phyloP scores from a whole-genome alignment of 2,797 vertebrate genomes.

The Tragelaphus oryx region DNA sequence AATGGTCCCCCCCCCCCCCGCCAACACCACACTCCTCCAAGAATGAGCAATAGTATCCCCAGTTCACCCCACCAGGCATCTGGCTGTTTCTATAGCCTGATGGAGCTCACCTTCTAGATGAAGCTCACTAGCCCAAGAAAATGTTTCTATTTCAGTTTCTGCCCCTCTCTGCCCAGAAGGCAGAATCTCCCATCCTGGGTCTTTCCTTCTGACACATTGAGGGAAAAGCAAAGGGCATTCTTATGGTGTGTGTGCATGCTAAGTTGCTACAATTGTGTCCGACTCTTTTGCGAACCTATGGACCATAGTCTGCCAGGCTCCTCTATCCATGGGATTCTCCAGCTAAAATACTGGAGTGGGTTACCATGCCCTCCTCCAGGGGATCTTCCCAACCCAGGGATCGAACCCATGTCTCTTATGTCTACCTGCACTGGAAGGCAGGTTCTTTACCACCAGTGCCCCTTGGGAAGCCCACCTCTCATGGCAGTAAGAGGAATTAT shows the following conservation, averaged over 20 bases:
- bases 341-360: background rate
- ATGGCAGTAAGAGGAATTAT: background rate
- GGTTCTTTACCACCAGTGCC: background rate
- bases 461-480: background rate
- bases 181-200: background rate
- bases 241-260: background rate
- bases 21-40: background rate
- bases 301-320: background rate
- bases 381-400: background rate
- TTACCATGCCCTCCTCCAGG: background rate
- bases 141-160: conserved; percentile 4
- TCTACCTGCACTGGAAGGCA: background rate
- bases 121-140: background rate
- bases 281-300: background rate
- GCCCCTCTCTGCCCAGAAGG: background rate
- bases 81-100: background rate
- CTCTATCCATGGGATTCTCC: background rate
- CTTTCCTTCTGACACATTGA: background rate
- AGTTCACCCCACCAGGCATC: background rate
- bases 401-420: rapidly evolving
- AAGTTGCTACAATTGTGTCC: background rate
- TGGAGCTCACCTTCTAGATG: background rate
- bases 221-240: background rate
- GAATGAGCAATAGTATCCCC: background rate
- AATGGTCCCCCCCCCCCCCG: too few relatives aligned